Percentiles rank a stretch among this genome's conserved stretches.
phyloP scores from a whole-genome alignment of 2,113 vertebrate species.

The Emydocephalus ijimae region DNA sequence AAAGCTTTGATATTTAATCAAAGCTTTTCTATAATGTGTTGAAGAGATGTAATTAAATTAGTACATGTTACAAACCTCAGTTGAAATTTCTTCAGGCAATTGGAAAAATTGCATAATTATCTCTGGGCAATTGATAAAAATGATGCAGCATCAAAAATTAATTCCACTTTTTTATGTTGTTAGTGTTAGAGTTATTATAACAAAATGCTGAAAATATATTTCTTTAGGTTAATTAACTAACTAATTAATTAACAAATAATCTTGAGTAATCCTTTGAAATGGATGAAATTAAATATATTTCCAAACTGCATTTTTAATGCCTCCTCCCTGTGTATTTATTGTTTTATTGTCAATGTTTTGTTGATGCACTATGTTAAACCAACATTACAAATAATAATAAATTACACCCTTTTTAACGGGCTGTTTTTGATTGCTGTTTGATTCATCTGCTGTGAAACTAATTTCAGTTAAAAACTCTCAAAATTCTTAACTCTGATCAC shows the following conservation, averaged over 20 bases:
- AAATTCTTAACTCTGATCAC: background rate
- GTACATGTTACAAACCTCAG: background rate
- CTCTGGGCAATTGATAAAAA: background rate
- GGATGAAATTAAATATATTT: background rate
- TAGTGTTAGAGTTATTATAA: background rate
- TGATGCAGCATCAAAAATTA: background rate
- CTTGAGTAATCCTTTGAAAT: background rate
- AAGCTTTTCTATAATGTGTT: background rate
- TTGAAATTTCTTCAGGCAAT: background rate
- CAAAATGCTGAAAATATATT: background rate
- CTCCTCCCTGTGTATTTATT: background rate
- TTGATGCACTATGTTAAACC: background rate
- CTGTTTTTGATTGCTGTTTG: background rate
- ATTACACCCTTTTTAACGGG: background rate
- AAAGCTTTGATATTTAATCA: background rate
- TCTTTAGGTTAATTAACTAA: background rate
- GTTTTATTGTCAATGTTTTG: background rate
- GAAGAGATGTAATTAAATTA: background rate
- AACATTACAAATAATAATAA: background rate
- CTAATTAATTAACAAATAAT: background rate
- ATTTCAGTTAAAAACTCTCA: background rate
- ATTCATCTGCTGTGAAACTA: background rate
- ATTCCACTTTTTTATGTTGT: background rate
- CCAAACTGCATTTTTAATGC: background rate
- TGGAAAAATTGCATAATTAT: background rate